These are phyloP conservation scores for Lepilemur ruficaudatus DNA, from an alignment of 2,797 vertebrate species.

Conservation along the genomic window DNA sequence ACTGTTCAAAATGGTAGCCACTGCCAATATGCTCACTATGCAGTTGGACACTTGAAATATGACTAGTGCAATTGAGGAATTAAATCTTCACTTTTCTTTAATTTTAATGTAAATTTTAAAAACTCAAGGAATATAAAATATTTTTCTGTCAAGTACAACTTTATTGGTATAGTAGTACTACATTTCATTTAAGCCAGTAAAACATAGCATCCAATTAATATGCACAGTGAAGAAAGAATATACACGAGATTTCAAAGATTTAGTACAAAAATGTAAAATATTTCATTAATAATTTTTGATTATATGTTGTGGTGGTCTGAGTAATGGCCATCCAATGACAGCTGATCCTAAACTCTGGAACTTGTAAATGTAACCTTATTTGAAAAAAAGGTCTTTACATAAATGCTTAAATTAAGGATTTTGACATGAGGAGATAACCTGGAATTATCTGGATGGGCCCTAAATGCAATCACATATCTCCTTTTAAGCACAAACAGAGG, in stretches of 20 bases:
- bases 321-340: not conserved
- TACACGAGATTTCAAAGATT: not conserved
- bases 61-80: accelerated
- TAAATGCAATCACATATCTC: not conserved
- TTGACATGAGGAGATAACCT: not conserved
- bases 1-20: not conserved
- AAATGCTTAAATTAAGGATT: not conserved
- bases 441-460: not conserved
- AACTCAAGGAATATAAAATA: not conserved
- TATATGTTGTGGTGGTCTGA: not conserved
- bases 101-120: not conserved
- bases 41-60: not conserved
- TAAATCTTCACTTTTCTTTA: not conserved
- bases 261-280: not conserved
- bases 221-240: not conserved
- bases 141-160: not conserved
- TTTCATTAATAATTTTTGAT: not conserved
- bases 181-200: not conserved
- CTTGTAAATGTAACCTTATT: not conserved
- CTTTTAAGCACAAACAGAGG: not conserved
- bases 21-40: accelerated
- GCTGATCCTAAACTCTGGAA: not conserved
- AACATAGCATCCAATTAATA: not conserved
- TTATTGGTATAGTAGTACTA: not conserved
- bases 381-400: not conserved